Evolutionary conservation across 2,888 invertebrate genomes (phyloP), one percentile per base, ranked within the genome.

Genomic region (Philonicus albiceps): DNA sequence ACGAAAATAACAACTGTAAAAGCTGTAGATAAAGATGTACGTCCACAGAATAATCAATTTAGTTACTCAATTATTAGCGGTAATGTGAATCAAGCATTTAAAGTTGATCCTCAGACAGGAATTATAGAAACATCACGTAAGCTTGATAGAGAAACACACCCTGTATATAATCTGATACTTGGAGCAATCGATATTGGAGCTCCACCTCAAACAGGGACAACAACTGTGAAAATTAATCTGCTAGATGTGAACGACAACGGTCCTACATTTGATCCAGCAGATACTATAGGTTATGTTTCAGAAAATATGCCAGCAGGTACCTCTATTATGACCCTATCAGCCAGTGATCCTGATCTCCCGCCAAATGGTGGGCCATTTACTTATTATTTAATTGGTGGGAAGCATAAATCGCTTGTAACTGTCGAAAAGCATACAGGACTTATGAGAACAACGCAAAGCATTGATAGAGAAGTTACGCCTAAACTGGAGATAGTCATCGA

Each of bases 201-300:
- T 13, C 98, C 98, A 2, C 97, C 98, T 1, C 97, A 98, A 93
- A 98, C 98, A 75, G 98, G 98, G n/a, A 97, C 97, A 0, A 94
- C 97, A 0, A 95, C 95, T 0, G 96, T 98, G 0, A 95, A 95
- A 91, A 95, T 98, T 85, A 94, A 95, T 31, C 91, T 98, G 0
- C 94, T 94, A 8, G 98, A 98, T 91, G 94, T 98, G n/a, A 98
- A 98, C 90, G 98, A 98, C 90, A 98, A 98, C 91, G 97, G 97
- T 0, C 98, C 98, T 0, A 93, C 95, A 49, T 97, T 98, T 90
- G 95, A 96, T 88, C 93, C 95, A 0, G 93, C 94, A 1, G 95
- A 94, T 88, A 94, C 96, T 27, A 92, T 95, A 72, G 98, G 97
- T 0, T 95, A 95, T 88, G 95, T 98, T 0, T 94, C 95, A 86